These are phyloP conservation scores for Bubalus kerabau DNA, from an alignment of 2,113 vertebrate species.

Conservation along the genomic window DNA sequence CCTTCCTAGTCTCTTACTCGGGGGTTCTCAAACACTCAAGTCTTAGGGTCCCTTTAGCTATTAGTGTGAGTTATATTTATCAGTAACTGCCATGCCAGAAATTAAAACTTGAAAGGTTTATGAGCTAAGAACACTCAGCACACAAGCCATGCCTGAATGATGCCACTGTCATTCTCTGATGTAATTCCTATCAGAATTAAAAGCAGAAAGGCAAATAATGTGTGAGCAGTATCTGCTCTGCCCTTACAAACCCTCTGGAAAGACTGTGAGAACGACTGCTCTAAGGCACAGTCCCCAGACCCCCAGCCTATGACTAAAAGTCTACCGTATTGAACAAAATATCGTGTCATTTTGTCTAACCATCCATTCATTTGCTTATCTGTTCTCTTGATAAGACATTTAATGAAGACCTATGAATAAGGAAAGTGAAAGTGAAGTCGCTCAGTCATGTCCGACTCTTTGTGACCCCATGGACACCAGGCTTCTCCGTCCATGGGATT, in stretches of 20 bases:
- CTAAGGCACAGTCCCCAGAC: neutral
- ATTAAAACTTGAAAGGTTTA: neutral
- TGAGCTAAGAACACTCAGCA: too few relatives aligned
- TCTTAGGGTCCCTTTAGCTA: neutral
- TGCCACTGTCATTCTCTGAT: rapidly evolving
- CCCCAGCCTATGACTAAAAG: rapidly evolving
- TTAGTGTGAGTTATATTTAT: neutral
- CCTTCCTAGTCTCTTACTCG: rapidly evolving
- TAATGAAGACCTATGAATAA: neutral
- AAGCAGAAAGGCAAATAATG: neutral
- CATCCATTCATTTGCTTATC: neutral
- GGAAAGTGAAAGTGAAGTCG: too few relatives aligned
- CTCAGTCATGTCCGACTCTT: too few relatives aligned
- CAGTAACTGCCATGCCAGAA: neutral
- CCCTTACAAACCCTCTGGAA: neutral
- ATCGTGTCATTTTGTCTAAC: neutral
- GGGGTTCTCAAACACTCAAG: rapidly evolving
- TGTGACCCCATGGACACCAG: too few relatives aligned
- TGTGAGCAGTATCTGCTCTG: neutral
- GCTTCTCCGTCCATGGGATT: too few relatives aligned
- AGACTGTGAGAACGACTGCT: neutral
- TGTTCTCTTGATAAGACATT: neutral
- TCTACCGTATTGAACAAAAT: neutral
- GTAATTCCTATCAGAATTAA: rapidly evolving
- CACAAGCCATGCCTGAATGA: neutral